Evolutionary conservation across 1,140 invertebrate species (phyloP).

Genomic region (Ceratina japonica): DNA sequence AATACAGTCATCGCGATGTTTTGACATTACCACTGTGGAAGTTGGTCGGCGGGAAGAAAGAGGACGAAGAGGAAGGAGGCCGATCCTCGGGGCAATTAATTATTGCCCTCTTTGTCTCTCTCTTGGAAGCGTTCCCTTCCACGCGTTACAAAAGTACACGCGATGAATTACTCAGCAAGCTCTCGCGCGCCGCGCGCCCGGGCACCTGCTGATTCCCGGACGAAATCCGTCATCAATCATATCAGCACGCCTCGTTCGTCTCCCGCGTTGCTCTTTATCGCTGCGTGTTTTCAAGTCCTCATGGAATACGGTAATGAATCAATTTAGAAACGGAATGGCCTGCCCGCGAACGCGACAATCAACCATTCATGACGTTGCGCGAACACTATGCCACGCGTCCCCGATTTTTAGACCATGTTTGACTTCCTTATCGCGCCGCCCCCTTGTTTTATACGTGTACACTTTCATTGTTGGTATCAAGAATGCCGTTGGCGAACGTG

Average conservation of each 20-base stretch:
- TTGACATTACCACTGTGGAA: background rate
- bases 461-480: too few species aligned
- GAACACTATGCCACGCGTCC: too few species aligned
- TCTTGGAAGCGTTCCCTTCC: conserved; percentile 4
- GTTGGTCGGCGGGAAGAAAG: background rate
- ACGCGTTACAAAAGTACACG: conserved; percentile 45
- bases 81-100: conserved; percentile 37
- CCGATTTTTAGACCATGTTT: too few species aligned
- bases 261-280: conserved; percentile 33
- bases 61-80: background rate
- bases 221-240: conserved; percentile 61
- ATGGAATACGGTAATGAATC: conserved; percentile 37
- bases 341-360: background rate
- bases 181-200: conserved; percentile 37
- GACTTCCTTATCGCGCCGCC: too few species aligned
- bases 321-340: conserved; percentile 30
- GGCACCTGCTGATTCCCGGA: conserved; percentile 62
- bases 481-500: too few species aligned
- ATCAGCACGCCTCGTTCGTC: conserved; percentile 55
- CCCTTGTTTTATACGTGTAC: too few species aligned
- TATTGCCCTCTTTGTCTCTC: conserved; percentile 39
- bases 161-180: conserved; percentile 62
- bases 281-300: conserved; percentile 7
- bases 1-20: conserved; percentile 18
- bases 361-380: background rate